These are phyloP conservation scores for Coremacera marginata DNA, from an alignment of 2,888 invertebrate species.

Conservation along the genomic window DNA sequence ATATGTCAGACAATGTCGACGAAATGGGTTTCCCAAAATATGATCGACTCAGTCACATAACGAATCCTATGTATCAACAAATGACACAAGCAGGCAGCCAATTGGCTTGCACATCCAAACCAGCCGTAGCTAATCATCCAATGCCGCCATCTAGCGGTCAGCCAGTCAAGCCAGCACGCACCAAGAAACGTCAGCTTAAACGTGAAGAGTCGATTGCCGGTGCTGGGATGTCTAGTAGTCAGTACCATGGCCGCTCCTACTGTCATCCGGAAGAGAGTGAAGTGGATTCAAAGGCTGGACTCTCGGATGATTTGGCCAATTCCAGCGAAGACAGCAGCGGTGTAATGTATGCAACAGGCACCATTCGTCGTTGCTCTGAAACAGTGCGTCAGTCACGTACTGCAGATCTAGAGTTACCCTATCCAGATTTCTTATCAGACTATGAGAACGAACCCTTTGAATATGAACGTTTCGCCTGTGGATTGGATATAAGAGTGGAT, in stretches of 20 bases:
- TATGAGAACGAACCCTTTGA: conserved; percentile 73
- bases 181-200: conserved; percentile 66
- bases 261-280: conserved; percentile 66
- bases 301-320: conserved; percentile 68
- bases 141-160: conserved; percentile 65
- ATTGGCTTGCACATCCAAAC: conserved; percentile 43
- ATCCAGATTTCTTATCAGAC: conserved; percentile 69
- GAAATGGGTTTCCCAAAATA: conserved; percentile 78
- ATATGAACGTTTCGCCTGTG: conserved; percentile 78
- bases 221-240: conserved; percentile 36
- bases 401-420: conserved; percentile 71
- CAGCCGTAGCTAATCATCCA: conserved; percentile 62
- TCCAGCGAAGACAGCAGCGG: conserved; percentile 67
- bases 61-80: conserved; percentile 65
- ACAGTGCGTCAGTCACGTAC: conserved; percentile 29
- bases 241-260: conserved; percentile 58
- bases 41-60: conserved; percentile 73
- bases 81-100: conserved; percentile 33
- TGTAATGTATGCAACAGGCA: conserved; percentile 55
- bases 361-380: conserved; percentile 55
- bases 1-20: conserved; percentile 76
- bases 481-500: conserved; percentile 81
- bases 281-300: conserved; percentile 63
- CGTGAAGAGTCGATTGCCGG: conserved; percentile 63
- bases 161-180: conserved; percentile 69